Conservation (phyloP, 2,888 invertebrate genomes). For the Acronicta leporina region DNA sequence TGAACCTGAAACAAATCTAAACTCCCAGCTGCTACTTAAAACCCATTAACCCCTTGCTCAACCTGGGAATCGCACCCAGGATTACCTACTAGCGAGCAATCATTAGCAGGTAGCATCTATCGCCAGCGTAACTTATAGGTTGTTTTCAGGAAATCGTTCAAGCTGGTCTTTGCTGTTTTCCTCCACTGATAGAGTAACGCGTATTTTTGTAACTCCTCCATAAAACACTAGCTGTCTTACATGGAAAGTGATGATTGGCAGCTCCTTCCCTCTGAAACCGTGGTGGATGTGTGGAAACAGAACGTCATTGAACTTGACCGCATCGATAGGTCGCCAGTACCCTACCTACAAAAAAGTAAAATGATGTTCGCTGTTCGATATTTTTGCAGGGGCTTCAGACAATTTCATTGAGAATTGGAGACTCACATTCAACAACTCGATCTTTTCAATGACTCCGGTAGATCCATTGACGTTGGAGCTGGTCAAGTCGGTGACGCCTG, state of each 20-base stretch:
- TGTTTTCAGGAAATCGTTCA: not conserved
- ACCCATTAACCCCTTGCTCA: no score
- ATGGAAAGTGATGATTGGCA: slow-evolving; percentile 94
- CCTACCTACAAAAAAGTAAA: slow-evolving; percentile 86
- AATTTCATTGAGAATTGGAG: no score
- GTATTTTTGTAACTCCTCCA: not conserved
- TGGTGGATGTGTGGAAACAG: slow-evolving; percentile 94
- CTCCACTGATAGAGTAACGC: not conserved
- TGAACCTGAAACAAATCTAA: no score
- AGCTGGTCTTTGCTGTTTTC: not conserved
- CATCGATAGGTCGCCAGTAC: slow-evolving; percentile 92
- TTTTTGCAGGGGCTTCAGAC: no score
- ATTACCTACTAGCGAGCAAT: no score
- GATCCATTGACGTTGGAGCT: slow-evolving; percentile 49
- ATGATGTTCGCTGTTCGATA: no score
- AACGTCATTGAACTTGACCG: slow-evolving; percentile 91
- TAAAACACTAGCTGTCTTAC: slow-evolving; percentile 87
- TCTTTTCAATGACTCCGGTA: slow-evolving; percentile 69
- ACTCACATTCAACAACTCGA: slow-evolving; percentile 76
- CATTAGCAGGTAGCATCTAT: no score
- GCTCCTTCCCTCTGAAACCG: slow-evolving; percentile 92
- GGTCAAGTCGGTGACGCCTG: slow-evolving; percentile 41
- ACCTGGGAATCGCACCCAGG: no score
- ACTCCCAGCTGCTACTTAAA: no score
- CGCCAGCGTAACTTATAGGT: no score